Percentiles rank a stretch among this genome's conserved stretches.
Evolutionary conservation across 2,888 invertebrate species (phyloP).

Genomic region (Eupithecia pulchellata): DNA sequence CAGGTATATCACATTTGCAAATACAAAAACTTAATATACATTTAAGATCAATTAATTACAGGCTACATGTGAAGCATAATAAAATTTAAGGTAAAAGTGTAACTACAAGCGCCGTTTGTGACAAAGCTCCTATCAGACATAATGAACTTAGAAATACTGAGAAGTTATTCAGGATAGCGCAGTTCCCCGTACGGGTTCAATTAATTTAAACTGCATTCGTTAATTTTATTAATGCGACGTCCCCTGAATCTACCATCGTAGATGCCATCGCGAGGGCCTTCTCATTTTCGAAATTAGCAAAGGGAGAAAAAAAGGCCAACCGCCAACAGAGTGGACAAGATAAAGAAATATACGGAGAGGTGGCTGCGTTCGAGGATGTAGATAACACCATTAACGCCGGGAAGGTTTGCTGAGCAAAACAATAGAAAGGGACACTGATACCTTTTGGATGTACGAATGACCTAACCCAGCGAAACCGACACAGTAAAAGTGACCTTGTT

Average conservation of each 20-base stretch:
- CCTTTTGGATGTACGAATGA: constrained; percentile 41
- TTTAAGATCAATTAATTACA: neutral
- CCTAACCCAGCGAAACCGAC: constrained; percentile 33
- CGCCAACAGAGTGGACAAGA: constrained; percentile 82
- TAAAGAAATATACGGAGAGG: constrained; percentile 85
- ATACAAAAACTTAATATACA: neutral
- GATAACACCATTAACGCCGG: constrained; percentile 85
- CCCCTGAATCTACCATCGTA: constrained; percentile 79
- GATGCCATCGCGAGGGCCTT: constrained; percentile 80
- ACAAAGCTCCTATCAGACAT: constrained; percentile 8
- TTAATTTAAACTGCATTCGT: constrained; percentile 82
- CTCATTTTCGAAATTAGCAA: constrained; percentile 85
- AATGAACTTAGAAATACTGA: constrained; percentile 50
- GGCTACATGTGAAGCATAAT: neutral
- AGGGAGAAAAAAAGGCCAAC: constrained; percentile 80
- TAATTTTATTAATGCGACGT: constrained; percentile 82
- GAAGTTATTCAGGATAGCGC: constrained; percentile 70
- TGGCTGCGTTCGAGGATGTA: constrained; percentile 81
- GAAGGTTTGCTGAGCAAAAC: constrained; percentile 74
- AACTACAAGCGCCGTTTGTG: neutral
- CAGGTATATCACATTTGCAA: neutral
- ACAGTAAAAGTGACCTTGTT: constrained; percentile 43
- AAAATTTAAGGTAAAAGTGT: neutral
- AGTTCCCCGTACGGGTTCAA: constrained; percentile 76
- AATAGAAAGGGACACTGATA: constrained; percentile 72